A percentile compares a stretch with the other conserved stretches of the same genome.
Conservation (phyloP, 2,113 vertebrate species). For the Platichthys stellatus region DNA sequence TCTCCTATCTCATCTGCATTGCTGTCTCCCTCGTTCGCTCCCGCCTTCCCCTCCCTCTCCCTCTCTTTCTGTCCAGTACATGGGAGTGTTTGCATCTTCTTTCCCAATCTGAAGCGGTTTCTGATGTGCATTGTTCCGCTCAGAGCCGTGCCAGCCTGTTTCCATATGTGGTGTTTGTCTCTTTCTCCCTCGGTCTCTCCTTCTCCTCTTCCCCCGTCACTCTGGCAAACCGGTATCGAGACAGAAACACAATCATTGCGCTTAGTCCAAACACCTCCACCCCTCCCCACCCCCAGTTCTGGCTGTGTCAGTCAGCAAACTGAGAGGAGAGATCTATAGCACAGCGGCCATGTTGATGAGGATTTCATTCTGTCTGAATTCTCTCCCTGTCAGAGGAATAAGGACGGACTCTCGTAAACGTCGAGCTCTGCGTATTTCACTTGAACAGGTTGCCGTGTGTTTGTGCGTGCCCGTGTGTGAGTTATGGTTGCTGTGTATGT, state of each 20-base stretch:
- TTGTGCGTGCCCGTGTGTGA: conserved; percentile 7
- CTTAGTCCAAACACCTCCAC: conserved; percentile 34
- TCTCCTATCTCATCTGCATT: conserved; percentile 54
- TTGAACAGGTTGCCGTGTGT: conserved; percentile 35
- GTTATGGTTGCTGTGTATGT: conserved; percentile 64
- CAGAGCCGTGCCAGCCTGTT: conserved; percentile 36
- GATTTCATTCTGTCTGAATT: conserved; percentile 68
- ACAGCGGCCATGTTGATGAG: conserved; percentile 61
- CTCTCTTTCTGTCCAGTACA: conserved; percentile 15
- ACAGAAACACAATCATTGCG: conserved; percentile 50
- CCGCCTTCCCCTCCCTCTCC: conserved; percentile 10
- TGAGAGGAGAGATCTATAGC: conserved; percentile 58
- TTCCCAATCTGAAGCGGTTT: conserved; percentile 22
- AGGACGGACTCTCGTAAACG: conserved; percentile 68
- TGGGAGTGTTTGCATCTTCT: conserved; percentile 32
- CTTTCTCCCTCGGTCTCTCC: conserved; percentile 22
- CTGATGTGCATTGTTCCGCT: conserved; percentile 47
- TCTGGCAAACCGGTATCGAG: conserved; percentile 35
- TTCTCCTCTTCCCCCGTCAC: conserved; percentile 26
- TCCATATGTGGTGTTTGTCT: conserved; percentile 30
- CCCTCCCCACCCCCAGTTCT: conserved; percentile 15
- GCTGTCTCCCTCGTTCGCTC: conserved; percentile 2
- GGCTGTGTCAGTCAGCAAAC: conserved; percentile 51
- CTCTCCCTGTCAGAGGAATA: conserved; percentile 65
- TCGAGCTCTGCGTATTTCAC: conserved; percentile 58